Base-by-base conservation (phyloP, 37 sponge, comb jelly and placozoan species). In the Tethya wilhelma region DNA sequence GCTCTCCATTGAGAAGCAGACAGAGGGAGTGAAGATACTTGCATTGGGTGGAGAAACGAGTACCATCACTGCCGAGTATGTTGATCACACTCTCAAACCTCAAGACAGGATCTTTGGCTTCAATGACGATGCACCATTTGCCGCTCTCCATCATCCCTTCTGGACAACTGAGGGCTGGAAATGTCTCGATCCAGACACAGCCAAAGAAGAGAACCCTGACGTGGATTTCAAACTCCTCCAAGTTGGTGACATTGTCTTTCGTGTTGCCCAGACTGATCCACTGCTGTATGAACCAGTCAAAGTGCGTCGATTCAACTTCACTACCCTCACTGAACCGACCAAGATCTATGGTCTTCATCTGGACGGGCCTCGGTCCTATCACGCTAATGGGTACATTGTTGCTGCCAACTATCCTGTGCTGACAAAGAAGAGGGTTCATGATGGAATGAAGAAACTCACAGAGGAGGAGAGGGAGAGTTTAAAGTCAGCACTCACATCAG, bases 51-150 rank as follows among this genome's bases (percentile, higher is more conserved):
- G 69, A 68, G 69, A 68, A 38, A 68, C 69, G 14, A 68, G 39
- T 8, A 68, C 69, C 9, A 68, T 68, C 41, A 68, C 69, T 9
- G 38, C 17, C 5, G 69, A 68, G 41, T 68, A 37, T 36, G 69
- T 68, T 11, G 40, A 68, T 11, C 12, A 68, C 8, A 17, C 12
- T 34, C 69, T 68, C n/a, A 8, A 36, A 17, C n/a, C 38, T 37
- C 39, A 40, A 36, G 11, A 68, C 17, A 11, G 33, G 69, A 36
- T 68, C 41, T 68, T 68, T 68, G 69, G 69, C n/a, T 36, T 68
- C 69, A 68, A 68, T 68, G 69, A 68, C n/a, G 69, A 68, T 40
- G n/a, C 37, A 25, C 69, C 69, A 12, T 68, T 68, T 68, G 69
- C 69, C 14, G 37, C 69, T 11, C 69, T 68, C 41, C 37, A 68